phyloP scores from a whole-genome alignment of 1,140 invertebrate genomes.

The Phenacoccus solenopsis region DNA sequence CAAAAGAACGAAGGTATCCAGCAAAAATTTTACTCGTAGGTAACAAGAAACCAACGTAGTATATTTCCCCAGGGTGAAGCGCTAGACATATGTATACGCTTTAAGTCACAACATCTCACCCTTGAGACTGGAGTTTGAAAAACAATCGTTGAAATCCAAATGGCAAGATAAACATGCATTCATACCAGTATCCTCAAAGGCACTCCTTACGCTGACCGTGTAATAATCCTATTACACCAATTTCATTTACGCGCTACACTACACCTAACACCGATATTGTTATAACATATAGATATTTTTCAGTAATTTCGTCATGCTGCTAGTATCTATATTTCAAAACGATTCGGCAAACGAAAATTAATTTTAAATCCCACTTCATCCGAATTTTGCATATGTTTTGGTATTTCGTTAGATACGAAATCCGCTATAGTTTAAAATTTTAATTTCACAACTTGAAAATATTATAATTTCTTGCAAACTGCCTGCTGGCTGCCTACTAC shows the following conservation, averaged over 20 bases:
- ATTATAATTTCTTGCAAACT: background rate
- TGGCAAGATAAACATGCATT: background rate
- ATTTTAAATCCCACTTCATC: too few relatives aligned
- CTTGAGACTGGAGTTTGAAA: slow-evolving; percentile 1
- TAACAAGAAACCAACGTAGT: background rate
- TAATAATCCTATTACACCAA: too few relatives aligned
- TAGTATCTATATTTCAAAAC: too few relatives aligned
- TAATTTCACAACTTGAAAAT: background rate
- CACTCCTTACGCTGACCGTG: background rate
- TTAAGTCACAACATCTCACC: background rate
- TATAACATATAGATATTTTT: too few relatives aligned
- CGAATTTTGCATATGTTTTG: too few relatives aligned
- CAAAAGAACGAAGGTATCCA: too few relatives aligned
- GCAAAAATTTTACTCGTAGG: background rate
- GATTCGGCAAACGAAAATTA: too few relatives aligned
- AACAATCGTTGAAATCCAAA: slow-evolving; percentile 2
- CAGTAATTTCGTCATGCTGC: too few relatives aligned
- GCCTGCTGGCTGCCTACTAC: too few relatives aligned
- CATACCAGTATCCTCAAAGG: background rate
- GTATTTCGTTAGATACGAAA: too few relatives aligned
- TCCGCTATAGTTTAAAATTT: background rate
- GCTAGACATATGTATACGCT: background rate
- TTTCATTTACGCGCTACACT: too few relatives aligned
- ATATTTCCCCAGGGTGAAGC: background rate
- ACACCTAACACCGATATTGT: too few relatives aligned